Percentiles rank a stretch among this genome's conserved stretches.
phyloP scores from a whole-genome alignment of 2,797 vertebrate genomes.

The Sebastolobus alascanus region DNA sequence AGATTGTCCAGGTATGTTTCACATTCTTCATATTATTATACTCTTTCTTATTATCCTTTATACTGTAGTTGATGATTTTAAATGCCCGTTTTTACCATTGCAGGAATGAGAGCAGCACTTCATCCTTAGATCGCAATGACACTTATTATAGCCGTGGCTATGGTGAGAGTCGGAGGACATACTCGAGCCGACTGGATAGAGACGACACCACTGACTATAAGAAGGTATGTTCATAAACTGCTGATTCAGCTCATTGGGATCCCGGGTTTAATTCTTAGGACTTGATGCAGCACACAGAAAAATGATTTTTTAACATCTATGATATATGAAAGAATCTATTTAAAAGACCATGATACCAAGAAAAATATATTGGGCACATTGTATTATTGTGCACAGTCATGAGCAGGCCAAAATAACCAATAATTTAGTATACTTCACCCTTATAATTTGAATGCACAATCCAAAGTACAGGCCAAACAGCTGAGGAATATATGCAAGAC shows the following conservation, averaged over 20 bases:
- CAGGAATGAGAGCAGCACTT: constrained; percentile 87
- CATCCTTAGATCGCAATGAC: constrained; percentile 89
- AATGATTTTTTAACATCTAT: not conserved
- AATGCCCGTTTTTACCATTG: not conserved
- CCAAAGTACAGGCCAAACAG: not conserved
- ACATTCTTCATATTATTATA: fast-evolving
- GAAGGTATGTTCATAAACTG: constrained; percentile 85
- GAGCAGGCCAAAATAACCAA: not conserved
- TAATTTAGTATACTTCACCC: not conserved
- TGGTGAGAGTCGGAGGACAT: constrained; percentile 90
- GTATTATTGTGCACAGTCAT: not conserved
- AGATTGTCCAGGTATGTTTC: constrained; percentile 91
- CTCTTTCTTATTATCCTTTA: not conserved
- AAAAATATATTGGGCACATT: too few relatives aligned
- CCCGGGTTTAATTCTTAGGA: not conserved
- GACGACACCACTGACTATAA: constrained; percentile 96
- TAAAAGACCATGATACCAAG: too few relatives aligned
- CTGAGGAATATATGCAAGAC: too few relatives aligned
- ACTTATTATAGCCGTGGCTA: constrained; percentile 86
- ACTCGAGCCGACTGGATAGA: constrained; percentile 90
- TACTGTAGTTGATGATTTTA: not conserved
- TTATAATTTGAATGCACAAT: not conserved
- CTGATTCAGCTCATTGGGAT: not conserved
- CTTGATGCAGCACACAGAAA: not conserved
- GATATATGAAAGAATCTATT: not conserved